phyloP scores from a whole-genome alignment of 2,113 vertebrate species.

The Hyperopisus bebe region DNA sequence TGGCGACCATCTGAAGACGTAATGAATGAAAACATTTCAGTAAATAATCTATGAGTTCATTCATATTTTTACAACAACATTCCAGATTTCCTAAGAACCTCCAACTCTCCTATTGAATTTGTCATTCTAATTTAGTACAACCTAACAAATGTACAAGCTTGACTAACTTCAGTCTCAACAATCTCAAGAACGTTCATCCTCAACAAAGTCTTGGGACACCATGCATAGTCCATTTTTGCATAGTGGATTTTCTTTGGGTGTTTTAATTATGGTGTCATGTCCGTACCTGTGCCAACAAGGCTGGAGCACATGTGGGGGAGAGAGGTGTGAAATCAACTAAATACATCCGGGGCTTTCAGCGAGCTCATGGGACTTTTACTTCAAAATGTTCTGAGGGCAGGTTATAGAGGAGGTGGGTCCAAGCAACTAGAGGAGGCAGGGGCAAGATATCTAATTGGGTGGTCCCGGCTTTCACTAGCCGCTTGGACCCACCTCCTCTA shows the following conservation, averaged over 20 bases:
- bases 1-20: background rate
- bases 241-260: background rate
- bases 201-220: background rate
- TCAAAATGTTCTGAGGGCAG: too few species aligned
- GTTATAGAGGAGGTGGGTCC: too few species aligned
- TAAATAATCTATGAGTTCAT: background rate
- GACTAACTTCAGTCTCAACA: background rate
- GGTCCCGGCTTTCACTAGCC: too few species aligned
- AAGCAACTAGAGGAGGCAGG: too few species aligned
- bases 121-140: background rate
- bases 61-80: background rate
- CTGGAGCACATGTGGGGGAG: background rate
- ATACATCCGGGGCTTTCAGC: background rate
- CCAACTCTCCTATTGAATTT: background rate
- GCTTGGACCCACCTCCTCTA: too few species aligned
- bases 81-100: background rate
- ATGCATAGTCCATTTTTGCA: background rate
- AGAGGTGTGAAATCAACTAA: background rate
- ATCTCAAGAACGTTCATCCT: background rate
- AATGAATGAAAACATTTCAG: background rate
- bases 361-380: too few species aligned
- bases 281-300: too few species aligned
- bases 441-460: too few species aligned
- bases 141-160: background rate
- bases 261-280: constrained; percentile 1